These are phyloP conservation scores for Miltochrista miniata DNA, from an alignment of 2,888 invertebrate genomes.

Conservation along the genomic window DNA sequence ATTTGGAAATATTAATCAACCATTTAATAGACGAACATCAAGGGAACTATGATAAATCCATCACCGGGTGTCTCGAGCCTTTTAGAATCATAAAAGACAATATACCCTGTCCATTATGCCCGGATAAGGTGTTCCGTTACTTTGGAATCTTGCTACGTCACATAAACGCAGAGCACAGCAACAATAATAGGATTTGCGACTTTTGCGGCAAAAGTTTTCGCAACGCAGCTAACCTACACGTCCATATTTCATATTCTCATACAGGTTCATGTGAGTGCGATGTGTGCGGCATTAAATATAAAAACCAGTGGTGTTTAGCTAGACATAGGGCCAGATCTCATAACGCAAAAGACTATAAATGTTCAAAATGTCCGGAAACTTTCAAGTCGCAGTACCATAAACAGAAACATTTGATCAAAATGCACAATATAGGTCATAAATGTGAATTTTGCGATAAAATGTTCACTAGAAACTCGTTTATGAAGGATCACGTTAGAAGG, in stretches of 20 bases:
- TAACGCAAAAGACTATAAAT: constrained; percentile 69
- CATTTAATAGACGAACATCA: constrained; percentile 63
- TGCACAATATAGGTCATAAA: constrained; percentile 71
- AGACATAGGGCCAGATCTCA: constrained; percentile 70
- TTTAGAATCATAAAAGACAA: constrained; percentile 67
- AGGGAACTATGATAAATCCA: constrained; percentile 64
- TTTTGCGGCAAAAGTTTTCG: constrained; percentile 70
- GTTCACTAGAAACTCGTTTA: constrained; percentile 75
- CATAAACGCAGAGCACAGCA: constrained; percentile 67
- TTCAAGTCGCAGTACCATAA: constrained; percentile 81
- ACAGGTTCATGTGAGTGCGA: constrained; percentile 64
- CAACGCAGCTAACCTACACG: constrained; percentile 60
- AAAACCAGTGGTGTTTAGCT: constrained; percentile 66
- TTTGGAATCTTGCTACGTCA: constrained; percentile 66
- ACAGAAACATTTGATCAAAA: constrained; percentile 78
- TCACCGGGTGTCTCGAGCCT: constrained; percentile 63
- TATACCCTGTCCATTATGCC: constrained; percentile 66
- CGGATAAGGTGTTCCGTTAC: constrained; percentile 59
- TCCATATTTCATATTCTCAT: constrained; percentile 67
- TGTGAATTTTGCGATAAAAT: constrained; percentile 68
- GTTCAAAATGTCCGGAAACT: constrained; percentile 65
- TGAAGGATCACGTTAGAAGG: constrained; percentile 72
- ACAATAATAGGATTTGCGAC: constrained; percentile 71
- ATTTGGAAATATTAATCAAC: constrained; percentile 60
- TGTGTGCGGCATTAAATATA: constrained; percentile 63